These are phyloP conservation scores for Ellobius talpinus DNA, from an alignment of 2,113 vertebrate species.

Conservation along the genomic window DNA sequence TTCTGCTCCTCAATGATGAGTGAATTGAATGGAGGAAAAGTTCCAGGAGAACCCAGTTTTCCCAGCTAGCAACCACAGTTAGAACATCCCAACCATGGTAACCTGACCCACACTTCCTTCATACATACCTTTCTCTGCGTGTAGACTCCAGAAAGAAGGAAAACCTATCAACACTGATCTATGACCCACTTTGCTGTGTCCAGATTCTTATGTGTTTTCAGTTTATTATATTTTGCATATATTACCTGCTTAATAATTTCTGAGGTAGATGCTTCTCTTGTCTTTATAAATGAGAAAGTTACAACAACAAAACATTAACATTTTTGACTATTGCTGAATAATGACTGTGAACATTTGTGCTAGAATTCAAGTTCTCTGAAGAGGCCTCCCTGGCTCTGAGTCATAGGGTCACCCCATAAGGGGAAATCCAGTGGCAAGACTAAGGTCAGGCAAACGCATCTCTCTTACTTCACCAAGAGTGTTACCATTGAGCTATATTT, in stretches of 20 bases:
- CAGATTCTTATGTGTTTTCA: not conserved
- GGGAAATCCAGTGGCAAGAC: rapidly evolving
- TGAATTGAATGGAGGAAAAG: not conserved
- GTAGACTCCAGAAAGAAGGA: not conserved
- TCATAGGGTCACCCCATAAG: not conserved
- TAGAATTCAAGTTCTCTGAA: not conserved
- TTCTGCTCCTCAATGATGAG: not conserved
- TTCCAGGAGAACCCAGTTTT: not conserved
- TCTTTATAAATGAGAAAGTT: not conserved
- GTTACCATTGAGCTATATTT: not conserved
- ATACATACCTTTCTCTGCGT: not conserved
- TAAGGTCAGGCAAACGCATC: not conserved
- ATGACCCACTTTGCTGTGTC: not conserved
- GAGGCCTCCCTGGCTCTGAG: too few species aligned
- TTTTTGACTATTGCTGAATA: not conserved
- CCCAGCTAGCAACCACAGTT: not conserved
- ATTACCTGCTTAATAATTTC: not conserved
- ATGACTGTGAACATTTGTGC: not conserved
- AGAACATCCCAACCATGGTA: not conserved
- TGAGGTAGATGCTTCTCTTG: not conserved
- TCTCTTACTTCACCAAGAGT: not conserved
- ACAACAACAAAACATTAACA: not conserved
- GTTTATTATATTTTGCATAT: not conserved
- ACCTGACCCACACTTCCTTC: not conserved
- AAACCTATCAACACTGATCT: not conserved